A percentile compares a stretch with the other conserved stretches of the same genome.
These are phyloP conservation scores for Noctua fimbriata DNA, from an alignment of 2,888 invertebrate species.

Conservation along the genomic window DNA sequence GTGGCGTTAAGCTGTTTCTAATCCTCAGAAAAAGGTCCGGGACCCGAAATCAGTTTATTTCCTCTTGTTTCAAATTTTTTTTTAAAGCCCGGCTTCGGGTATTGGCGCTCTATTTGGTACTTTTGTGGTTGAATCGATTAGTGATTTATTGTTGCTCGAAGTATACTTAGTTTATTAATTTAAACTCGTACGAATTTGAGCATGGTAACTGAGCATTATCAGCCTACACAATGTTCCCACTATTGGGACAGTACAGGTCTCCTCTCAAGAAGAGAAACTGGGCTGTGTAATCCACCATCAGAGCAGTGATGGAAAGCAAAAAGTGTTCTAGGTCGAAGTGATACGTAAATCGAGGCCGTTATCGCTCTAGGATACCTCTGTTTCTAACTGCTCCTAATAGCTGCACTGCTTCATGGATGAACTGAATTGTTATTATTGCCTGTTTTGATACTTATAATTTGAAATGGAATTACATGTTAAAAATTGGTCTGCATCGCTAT, in stretches of 20 bases:
- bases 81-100: slow-evolving; percentile 30
- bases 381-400: not conserved
- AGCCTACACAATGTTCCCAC: not conserved
- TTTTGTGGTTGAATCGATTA: slow-evolving; percentile 31
- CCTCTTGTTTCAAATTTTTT: slow-evolving; percentile 57
- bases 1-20: slow-evolving; percentile 47
- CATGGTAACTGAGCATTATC: not conserved
- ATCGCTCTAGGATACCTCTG: not conserved
- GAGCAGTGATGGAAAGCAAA: too few relatives aligned
- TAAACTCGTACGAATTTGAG: not conserved
- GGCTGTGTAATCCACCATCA: too few relatives aligned
- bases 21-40: slow-evolving; percentile 49
- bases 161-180: not conserved
- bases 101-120: slow-evolving; percentile 27
- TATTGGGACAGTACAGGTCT: too few relatives aligned
- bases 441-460: not conserved
- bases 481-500: not conserved
- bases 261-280: too few relatives aligned
- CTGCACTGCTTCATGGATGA: not conserved
- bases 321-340: too few relatives aligned
- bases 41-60: slow-evolving; percentile 52
- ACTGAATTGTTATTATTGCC: not conserved
- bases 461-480: too few relatives aligned
- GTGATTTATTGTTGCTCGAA: slow-evolving; percentile 9
- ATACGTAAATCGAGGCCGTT: too few relatives aligned